Evolutionary conservation across 2,113 vertebrate genomes (phyloP).

Genomic region (Excalfactoria chinensis): DNA sequence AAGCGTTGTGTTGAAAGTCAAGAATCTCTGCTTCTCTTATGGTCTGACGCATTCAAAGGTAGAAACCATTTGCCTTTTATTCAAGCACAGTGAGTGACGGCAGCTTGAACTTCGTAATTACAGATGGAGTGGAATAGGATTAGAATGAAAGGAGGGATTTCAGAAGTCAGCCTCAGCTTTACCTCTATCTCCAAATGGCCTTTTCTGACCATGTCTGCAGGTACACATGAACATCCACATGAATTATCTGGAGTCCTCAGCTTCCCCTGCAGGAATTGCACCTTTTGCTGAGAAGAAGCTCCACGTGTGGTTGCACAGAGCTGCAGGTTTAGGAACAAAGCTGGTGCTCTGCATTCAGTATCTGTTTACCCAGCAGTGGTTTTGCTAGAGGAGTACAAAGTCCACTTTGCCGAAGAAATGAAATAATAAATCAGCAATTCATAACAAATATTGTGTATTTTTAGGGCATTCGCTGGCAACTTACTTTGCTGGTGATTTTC

Average conservation of each 20-base stretch:
- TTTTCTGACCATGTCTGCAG: background rate
- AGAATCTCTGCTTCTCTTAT: background rate
- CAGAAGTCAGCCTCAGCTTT: background rate
- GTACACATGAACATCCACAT: rapidly evolving
- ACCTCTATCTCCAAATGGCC: background rate
- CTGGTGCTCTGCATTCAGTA: background rate
- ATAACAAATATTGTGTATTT: background rate
- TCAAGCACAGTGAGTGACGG: background rate
- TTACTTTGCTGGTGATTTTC: background rate
- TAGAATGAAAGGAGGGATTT: background rate
- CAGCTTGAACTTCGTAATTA: background rate
- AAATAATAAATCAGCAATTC: background rate
- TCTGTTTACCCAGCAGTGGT: background rate
- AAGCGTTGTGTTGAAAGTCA: background rate
- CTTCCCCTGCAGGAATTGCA: background rate
- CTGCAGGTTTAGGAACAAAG: background rate
- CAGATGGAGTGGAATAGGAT: no score
- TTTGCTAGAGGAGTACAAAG: background rate
- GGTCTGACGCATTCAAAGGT: background rate
- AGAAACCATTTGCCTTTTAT: background rate
- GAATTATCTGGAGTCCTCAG: background rate
- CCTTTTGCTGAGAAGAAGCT: background rate
- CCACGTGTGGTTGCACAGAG: background rate
- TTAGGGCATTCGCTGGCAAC: background rate
- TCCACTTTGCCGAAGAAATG: background rate